Evolutionary conservation across 2,113 vertebrate species (phyloP), one percentile per base, ranked within the genome.

Genomic region (Corythornis vintsioides): DNA sequence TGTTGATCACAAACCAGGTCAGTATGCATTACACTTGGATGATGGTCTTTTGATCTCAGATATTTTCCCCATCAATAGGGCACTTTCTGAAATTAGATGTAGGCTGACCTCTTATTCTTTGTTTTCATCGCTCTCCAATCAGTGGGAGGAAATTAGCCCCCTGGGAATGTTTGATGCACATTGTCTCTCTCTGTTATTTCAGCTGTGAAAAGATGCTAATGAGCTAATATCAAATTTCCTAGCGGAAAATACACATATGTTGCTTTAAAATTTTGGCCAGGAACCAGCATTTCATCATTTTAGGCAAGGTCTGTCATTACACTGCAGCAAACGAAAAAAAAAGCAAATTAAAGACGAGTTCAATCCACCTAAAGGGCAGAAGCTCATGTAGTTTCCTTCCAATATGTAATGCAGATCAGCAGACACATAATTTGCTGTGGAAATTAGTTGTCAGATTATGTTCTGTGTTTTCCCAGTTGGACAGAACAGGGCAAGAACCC

Each of bases 201-300:
- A 96, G 93, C 96, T 97, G 96, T 94, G 96, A 93, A 96, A 93
- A 93, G 87, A 96, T 92, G 92, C 50, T 97, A 97, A 97, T 96
- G 89, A 97, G 93, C 87, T 89, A 93, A 96, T 95, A 96, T 93
- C 86, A 95, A 91, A 81, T 95, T 90, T 91, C 95, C 83, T 83
- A 77, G 83, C 0, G 1, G 89, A 93, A 96, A 96, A 89, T 85
- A 86, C 83, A 93, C 94, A 95, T 95, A 95, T 73, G 53, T 90
- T 1, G 0, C 90, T 93, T 87, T 85, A 94, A 75, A 82, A 31
- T 89, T 92, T 90, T 97, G 95, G 95, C 94, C 60, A 88, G 64
- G 35, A 93, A 94, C 85, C 93, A 95, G 74, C 26, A 88, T 85
- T 96, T 92, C 47, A 75, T 89, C 87, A 86, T 80, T 91, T 52